phyloP scores from a whole-genome alignment of 2,888 invertebrate species.

The Amphipyra tragopoginis region DNA sequence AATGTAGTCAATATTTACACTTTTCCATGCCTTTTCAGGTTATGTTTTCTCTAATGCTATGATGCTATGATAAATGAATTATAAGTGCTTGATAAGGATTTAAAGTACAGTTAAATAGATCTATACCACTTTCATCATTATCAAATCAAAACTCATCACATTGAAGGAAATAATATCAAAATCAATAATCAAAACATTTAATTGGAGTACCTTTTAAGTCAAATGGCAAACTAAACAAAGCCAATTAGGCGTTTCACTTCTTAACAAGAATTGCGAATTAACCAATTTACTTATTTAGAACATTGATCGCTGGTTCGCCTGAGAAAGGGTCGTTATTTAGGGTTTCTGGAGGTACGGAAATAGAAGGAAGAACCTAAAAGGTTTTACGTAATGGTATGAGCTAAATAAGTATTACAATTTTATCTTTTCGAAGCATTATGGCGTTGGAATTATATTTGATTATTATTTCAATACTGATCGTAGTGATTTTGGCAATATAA shows the following conservation, averaged over 20 bases:
- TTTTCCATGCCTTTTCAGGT: no score
- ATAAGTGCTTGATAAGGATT: no score
- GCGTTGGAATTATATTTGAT: no score
- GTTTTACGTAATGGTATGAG: no score
- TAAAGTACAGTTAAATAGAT: no score
- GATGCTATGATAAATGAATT: no score
- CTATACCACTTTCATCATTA: background rate
- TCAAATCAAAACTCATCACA: constrained; percentile 12
- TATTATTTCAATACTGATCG: no score
- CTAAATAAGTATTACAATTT: no score
- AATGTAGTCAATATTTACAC: no score
- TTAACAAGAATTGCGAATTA: constrained; percentile 37
- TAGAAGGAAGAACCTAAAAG: background rate
- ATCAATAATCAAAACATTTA: constrained; percentile 51
- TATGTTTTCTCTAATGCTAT: no score
- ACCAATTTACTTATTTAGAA: constrained; percentile 47
- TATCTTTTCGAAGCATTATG: no score
- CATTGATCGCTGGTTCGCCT: constrained; percentile 41
- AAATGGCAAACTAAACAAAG: constrained; percentile 48
- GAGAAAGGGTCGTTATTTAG: constrained; percentile 22
- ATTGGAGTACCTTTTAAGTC: constrained; percentile 51
- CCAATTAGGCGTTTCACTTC: constrained; percentile 48
- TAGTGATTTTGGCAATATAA: no score
- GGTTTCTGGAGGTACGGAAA: constrained; percentile 6
- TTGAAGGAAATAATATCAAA: constrained; percentile 29